Conservation (phyloP, 2,797 vertebrate species). For the Arctocebus calabarensis region DNA sequence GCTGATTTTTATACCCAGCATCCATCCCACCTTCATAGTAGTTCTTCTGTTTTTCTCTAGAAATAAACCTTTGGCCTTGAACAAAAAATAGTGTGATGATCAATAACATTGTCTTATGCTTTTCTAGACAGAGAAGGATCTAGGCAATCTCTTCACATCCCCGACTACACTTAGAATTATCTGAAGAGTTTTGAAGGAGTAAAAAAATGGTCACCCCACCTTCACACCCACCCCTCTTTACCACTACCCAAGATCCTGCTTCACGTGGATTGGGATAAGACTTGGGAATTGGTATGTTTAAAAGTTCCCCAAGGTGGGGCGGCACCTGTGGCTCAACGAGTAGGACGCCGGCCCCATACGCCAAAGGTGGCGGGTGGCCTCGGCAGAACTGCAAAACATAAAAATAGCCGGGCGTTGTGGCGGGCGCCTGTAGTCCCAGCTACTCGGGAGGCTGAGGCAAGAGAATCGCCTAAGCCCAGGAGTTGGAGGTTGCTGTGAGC, state of each 20-base stretch:
- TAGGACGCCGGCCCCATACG: too few species aligned
- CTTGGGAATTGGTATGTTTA: accelerated
- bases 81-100: not conserved
- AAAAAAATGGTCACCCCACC: not conserved
- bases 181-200: not conserved
- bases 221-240: not conserved
- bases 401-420: too few species aligned
- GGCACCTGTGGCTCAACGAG: too few species aligned
- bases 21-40: too few species aligned
- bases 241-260: not conserved
- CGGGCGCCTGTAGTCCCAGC: too few species aligned
- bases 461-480: too few species aligned
- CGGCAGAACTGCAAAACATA: too few species aligned
- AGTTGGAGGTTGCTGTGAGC: too few species aligned
- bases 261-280: accelerated
- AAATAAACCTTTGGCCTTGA: not conserved
- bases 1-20: not conserved
- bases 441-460: too few species aligned
- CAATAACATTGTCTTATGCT: accelerated
- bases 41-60: accelerated
- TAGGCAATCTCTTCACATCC: not conserved
- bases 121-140: not conserved
- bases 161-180: not conserved
- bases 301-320: not conserved
- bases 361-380: too few species aligned